Evolutionary conservation across 37 sponge, comb jelly and placozoan species (phyloP).

Genomic region (Chondrosia reniformis): DNA sequence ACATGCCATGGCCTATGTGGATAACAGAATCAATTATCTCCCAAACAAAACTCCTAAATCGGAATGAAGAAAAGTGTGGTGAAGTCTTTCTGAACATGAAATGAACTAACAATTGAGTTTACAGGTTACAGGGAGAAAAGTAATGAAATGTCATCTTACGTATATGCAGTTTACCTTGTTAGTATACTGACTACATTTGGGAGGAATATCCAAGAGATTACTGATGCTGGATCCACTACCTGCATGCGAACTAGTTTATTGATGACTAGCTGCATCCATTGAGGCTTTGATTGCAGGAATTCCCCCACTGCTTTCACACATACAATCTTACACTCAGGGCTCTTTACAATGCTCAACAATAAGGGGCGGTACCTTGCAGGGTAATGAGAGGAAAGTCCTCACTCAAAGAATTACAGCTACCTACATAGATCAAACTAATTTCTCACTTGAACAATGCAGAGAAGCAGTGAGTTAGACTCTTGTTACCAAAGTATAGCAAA

Average conservation of each 20-base stretch:
- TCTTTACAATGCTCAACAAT: constrained; percentile 46
- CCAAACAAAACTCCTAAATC: background rate
- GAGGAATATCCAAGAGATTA: constrained; percentile 51
- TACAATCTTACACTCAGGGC: constrained; percentile 36
- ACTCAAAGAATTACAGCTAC: background rate
- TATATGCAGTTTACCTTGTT: constrained; percentile 9
- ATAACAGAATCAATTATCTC: background rate
- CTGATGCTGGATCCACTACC: constrained; percentile 52
- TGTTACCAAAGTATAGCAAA: constrained; percentile 73
- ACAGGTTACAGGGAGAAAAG: background rate
- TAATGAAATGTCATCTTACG: background rate
- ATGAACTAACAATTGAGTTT: background rate
- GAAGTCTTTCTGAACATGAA: too few relatives aligned
- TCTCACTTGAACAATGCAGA: constrained; percentile 69
- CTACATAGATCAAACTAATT: background rate
- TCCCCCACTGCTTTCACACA: constrained; percentile 62
- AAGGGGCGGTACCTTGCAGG: constrained; percentile 58
- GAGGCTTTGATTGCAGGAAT: constrained; percentile 52
- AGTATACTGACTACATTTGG: constrained; percentile 29
- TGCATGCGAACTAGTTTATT: constrained; percentile 69
- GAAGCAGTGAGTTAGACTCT: constrained; percentile 86
- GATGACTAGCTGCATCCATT: constrained; percentile 63
- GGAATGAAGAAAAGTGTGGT: too few relatives aligned
- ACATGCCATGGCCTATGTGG: background rate
- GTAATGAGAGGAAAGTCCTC: background rate